These are phyloP conservation scores for Chaetogeoica ovagalla DNA, from an alignment of 2,888 invertebrate genomes.

Conservation along the genomic window DNA sequence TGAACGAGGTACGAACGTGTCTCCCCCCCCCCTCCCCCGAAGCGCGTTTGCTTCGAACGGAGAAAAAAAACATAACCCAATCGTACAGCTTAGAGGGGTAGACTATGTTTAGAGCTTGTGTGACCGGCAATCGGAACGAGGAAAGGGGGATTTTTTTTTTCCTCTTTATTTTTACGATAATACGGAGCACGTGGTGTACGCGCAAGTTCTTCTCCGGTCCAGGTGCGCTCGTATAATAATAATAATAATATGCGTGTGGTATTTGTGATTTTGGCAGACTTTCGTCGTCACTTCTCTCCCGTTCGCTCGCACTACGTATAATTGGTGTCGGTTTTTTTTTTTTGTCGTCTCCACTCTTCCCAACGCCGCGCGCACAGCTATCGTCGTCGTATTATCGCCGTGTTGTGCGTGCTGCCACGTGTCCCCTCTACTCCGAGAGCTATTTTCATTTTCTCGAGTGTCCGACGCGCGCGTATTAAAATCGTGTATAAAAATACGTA, in stretches of 20 bases:
- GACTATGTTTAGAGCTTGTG: constrained; percentile 34
- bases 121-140: not conserved
- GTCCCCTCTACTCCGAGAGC: not conserved
- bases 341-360: too few relatives aligned
- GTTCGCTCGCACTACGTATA: not conserved
- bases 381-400: too few relatives aligned
- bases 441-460: constrained; percentile 34
- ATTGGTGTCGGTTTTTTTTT: constrained; percentile 28
- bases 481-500: too few relatives aligned
- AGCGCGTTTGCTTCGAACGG: not conserved
- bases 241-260: not conserved
- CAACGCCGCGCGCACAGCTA: too few relatives aligned
- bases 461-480: not conserved
- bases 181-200: not conserved
- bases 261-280: constrained; percentile 37
- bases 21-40: not conserved
- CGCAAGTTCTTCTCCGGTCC: constrained; percentile 18
- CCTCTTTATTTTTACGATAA: not conserved
- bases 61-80: not conserved
- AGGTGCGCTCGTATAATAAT: constrained; percentile 10
- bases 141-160: constrained; percentile 2
- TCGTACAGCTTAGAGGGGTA: constrained; percentile 5
- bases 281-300: constrained; percentile 15
- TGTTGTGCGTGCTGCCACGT: not conserved
- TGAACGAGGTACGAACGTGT: not conserved